Evolutionary conservation across 2,888 invertebrate species (phyloP), one percentile per base, ranked within the genome.

Genomic region (Metellina segmentata): DNA sequence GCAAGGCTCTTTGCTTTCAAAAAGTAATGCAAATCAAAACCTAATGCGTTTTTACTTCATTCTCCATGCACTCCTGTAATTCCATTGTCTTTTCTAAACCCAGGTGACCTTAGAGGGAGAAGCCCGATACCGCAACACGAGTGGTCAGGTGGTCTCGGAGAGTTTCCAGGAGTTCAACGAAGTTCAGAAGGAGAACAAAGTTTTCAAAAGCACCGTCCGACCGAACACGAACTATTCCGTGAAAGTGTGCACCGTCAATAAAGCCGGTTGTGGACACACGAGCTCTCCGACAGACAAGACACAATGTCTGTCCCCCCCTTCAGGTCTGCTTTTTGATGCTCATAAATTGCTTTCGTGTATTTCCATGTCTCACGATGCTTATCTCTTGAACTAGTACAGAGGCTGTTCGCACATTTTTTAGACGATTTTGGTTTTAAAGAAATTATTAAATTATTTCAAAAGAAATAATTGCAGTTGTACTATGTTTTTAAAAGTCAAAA

Each of bases 221-320:
- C 96, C 98, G 5, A 98, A 98, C 95, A 98, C 98, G 0, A 97
- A 97, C 94, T 98, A 98, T 95, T 97, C 97, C 9, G 97, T 97
- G 0, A 93, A 94, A 93, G 94, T 95, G 4, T 94, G 94, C 87
- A 91, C 93, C 7, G 88, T 93, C 82, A 94, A 94, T 79, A 92
- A 97, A 82, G 96, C 97, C 69, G 96, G 97, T 81, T 96, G 96
- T 79, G 98, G 98, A 0, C 96, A 96, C 93, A 61, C 89, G 49
- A 94, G 93, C 78, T 74, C 78, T 7, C 72, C 91, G 16, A 93
- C 93, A 6, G 89, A 89, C 49, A 88, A 89, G 11, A 85, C 95
- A 0, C 95, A 96, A 93, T 98, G 98, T 94, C 95, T 95, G 81
- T 98, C 97, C 95, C 96, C 96, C 5, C 96, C 96, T 20, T 92